These are phyloP conservation scores for Hexactinellida sp. DNA, from an alignment of 37 sponge, comb jelly and placozoan species.

Conservation along the genomic window DNA sequence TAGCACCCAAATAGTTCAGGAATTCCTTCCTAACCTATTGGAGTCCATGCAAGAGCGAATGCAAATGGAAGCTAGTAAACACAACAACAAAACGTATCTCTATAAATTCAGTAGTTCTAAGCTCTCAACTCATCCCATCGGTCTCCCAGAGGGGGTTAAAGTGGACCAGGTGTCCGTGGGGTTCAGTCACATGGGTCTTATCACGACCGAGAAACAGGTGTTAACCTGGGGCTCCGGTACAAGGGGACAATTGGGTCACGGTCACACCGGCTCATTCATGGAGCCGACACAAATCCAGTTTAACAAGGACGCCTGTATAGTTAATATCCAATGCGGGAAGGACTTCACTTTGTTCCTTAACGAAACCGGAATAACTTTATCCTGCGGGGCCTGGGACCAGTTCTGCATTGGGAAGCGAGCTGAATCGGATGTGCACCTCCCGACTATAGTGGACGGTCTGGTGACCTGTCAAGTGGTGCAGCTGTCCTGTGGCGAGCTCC, in stretches of 20 bases:
- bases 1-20: constrained; percentile 29
- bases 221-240: constrained; percentile 73
- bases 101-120: neutral
- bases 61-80: neutral
- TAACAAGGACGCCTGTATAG: constrained; percentile 33
- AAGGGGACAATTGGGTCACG: constrained; percentile 87
- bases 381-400: constrained; percentile 58
- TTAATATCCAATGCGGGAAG: constrained; percentile 71
- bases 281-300: constrained; percentile 35
- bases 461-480: constrained; percentile 27
- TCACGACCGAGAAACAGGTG: constrained; percentile 46
- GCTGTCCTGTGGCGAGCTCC: constrained; percentile 72
- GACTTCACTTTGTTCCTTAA: constrained; percentile 73
- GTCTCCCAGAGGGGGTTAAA: neutral
- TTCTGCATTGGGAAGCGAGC: constrained; percentile 50
- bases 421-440: constrained; percentile 35
- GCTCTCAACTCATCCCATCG: neutral
- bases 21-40: constrained; percentile 28
- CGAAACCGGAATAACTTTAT: constrained; percentile 81
- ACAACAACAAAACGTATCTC: neutral
- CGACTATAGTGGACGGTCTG: constrained; percentile 54
- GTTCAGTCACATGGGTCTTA: constrained; percentile 46
- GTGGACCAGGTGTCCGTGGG: constrained; percentile 63
- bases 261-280: constrained; percentile 20
- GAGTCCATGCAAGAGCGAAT: constrained; percentile 18